Conservation (phyloP, 2,797 vertebrate genomes). For the Zenarchopterus dispar region DNA sequence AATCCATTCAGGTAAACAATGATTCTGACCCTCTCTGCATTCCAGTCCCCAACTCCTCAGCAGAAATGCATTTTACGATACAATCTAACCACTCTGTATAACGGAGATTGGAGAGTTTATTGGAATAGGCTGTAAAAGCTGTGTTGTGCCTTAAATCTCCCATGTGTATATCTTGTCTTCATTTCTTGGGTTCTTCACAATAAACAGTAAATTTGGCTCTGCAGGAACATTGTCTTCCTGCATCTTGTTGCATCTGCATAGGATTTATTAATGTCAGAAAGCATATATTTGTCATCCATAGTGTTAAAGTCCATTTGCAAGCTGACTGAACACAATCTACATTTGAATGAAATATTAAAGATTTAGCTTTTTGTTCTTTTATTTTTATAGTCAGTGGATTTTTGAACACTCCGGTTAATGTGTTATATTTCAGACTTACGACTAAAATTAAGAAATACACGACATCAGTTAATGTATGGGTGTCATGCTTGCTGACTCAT, state of each 20-base stretch:
- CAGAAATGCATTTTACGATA: conserved; percentile 60
- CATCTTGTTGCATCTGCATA: neutral
- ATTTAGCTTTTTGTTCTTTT: no score
- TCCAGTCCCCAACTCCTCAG: conserved; percentile 27
- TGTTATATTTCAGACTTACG: no score
- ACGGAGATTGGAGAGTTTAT: conserved; percentile 27
- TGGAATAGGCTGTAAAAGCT: conserved; percentile 31
- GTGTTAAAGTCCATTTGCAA: no score
- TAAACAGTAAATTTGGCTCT: conserved; percentile 4
- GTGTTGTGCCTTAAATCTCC: conserved; percentile 20
- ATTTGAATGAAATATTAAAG: no score
- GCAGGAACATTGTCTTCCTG: neutral
- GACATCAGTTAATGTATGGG: no score
- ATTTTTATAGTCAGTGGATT: no score
- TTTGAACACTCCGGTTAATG: no score
- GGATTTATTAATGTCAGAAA: neutral
- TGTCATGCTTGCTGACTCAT: no score
- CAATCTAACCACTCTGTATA: conserved; percentile 45
- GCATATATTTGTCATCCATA: neutral
- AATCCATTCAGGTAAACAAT: conserved; percentile 69
- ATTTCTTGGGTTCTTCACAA: conserved; percentile 14
- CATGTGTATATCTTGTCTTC: conserved; percentile 28
- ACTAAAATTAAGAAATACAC: no score
- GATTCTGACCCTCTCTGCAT: conserved; percentile 46
- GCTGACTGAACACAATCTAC: no score